Evolutionary conservation across 2,888 invertebrate genomes (phyloP).

Genomic region (Eupithecia exiguata): DNA sequence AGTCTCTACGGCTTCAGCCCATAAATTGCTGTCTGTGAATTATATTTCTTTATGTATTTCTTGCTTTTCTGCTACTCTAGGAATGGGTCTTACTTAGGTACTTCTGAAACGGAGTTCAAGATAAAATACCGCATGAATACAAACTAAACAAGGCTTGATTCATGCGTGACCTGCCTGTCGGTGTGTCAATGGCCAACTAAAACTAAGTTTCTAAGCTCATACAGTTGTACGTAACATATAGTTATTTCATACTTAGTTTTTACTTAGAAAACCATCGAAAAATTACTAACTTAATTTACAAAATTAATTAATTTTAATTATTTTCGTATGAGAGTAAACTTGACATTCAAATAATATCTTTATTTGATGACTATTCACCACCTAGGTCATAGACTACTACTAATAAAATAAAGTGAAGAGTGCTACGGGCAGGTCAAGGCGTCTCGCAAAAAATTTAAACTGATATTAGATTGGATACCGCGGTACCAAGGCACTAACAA

Average conservation of each 20-base stretch:
- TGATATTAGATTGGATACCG: slow-evolving; percentile 4
- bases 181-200: no score
- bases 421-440: slow-evolving; percentile 16
- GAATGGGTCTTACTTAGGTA: not conserved
- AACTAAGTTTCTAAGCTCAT: not conserved
- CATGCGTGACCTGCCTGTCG: no score
- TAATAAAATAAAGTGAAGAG: not conserved
- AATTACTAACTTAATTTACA: no score
- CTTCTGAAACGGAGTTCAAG: not conserved
- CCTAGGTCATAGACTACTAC: no score
- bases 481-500: slow-evolving; percentile 2
- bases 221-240: not conserved
- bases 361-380: no score
- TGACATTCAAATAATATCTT: not conserved
- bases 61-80: not conserved
- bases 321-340: no score
- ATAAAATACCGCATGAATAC: not conserved
- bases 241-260: no score
- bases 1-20: not conserved
- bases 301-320: no score
- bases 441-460: slow-evolving; percentile 11
- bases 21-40: not conserved
- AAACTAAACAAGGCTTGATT: not conserved
- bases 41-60: no score
- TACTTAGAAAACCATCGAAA: no score